Evolutionary conservation across 2,113 vertebrate genomes (phyloP).

Genomic region (Tychaedon coryphoeus): DNA sequence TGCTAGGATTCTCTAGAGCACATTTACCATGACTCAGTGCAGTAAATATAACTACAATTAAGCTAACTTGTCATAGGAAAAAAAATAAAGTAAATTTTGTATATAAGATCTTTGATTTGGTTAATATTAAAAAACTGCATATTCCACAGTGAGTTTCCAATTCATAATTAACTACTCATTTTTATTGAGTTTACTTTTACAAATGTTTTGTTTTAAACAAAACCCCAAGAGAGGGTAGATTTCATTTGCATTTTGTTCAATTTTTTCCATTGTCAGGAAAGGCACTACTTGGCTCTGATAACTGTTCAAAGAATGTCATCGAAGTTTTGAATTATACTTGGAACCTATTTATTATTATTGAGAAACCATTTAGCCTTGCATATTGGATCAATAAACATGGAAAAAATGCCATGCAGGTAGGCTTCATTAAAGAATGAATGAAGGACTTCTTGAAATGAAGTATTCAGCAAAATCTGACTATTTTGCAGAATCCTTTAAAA

Average conservation of each 20-base stretch:
- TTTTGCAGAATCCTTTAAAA: not conserved
- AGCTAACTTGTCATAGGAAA: not conserved
- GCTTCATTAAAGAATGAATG: not conserved
- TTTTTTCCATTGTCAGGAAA: not conserved
- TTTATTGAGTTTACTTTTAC: not conserved
- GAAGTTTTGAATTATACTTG: not conserved
- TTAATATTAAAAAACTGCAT: not conserved
- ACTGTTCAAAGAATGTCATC: constrained; percentile 9
- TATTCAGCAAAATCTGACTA: not conserved
- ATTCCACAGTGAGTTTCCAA: not conserved
- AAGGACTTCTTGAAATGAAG: not conserved
- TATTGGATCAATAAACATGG: not conserved
- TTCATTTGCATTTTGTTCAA: not conserved
- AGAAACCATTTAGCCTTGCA: not conserved
- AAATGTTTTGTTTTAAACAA: constrained; percentile 16
- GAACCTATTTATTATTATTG: not conserved
- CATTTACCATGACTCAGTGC: not conserved
- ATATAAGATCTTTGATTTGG: not conserved
- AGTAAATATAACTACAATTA: not conserved
- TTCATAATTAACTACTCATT: not conserved
- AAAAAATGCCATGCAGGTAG: not conserved
- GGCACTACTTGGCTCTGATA: constrained; percentile 9
- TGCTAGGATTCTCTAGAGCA: not conserved
- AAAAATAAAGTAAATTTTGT: not conserved
- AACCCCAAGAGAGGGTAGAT: not conserved